Evolutionary conservation across 2,797 vertebrate species (phyloP).

Genomic region (Halcyon badia): DNA sequence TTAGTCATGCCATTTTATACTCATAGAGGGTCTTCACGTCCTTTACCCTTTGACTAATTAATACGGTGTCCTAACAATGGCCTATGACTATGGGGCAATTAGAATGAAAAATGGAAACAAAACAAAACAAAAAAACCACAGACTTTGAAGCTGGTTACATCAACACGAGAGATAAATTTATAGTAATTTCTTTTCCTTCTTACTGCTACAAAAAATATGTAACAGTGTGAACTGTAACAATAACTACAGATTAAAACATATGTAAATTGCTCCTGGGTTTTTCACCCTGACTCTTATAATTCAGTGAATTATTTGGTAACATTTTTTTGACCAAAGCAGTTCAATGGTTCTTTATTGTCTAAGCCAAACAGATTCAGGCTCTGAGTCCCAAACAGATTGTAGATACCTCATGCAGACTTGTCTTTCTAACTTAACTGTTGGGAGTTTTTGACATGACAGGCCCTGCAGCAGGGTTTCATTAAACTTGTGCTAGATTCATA

Average conservation of each 20-base stretch:
- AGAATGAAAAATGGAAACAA: not conserved
- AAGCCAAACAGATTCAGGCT: not conserved
- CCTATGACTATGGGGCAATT: not conserved
- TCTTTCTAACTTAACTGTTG: not conserved
- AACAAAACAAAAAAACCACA: not conserved
- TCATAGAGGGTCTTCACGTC: not conserved
- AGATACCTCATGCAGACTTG: not conserved
- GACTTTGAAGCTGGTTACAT: not conserved
- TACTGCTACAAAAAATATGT: not conserved
- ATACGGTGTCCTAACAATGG: not conserved
- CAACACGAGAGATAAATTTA: not conserved
- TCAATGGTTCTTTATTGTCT: not conserved
- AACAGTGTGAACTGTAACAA: not conserved
- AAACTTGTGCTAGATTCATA: not conserved
- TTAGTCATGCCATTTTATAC: not conserved
- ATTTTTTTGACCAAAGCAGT: not conserved
- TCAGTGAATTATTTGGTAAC: not conserved
- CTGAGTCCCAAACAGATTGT: not conserved
- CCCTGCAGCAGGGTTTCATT: not conserved
- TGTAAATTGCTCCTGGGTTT: not conserved
- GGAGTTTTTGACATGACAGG: not conserved
- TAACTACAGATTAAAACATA: not conserved
- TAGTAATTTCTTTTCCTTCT: not conserved
- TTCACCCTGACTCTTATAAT: fast-evolving
- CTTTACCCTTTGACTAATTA: not conserved